A percentile compares a stretch with the other conserved stretches of the same genome.
These are phyloP conservation scores for Tribolium castaneum DNA, from an alignment of 1,140 invertebrate genomes.

Conservation along the genomic window DNA sequence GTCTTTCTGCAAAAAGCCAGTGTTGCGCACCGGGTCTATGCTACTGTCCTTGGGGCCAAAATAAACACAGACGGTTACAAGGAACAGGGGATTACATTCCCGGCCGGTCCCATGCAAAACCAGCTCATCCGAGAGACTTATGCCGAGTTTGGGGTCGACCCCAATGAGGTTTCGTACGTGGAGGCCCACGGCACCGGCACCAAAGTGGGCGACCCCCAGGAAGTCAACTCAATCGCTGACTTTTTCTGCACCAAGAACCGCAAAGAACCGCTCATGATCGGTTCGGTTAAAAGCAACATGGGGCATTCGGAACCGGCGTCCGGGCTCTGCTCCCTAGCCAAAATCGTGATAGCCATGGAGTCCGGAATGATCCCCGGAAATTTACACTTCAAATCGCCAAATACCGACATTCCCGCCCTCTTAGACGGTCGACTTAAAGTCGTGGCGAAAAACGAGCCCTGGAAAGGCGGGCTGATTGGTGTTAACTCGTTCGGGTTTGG, in stretches of 20 bases:
- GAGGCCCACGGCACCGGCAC: slow-evolving; percentile 98
- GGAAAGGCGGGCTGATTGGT: slow-evolving; percentile 87
- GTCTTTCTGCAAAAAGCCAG: slow-evolving; percentile 84
- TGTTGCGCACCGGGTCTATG: slow-evolving; percentile 84
- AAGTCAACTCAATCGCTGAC: slow-evolving; percentile 92
- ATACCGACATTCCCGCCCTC: slow-evolving; percentile 89
- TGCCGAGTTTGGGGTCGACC: slow-evolving; percentile 82
- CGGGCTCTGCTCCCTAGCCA: slow-evolving; percentile 89
- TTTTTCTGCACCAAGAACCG: slow-evolving; percentile 88
- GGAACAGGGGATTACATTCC: slow-evolving; percentile 90
- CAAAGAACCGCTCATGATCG: slow-evolving; percentile 84
- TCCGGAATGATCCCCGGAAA: slow-evolving; percentile 87
- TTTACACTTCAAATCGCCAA: slow-evolving; percentile 89
- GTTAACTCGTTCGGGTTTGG: slow-evolving; percentile 98
- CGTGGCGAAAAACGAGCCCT: slow-evolving; percentile 81
- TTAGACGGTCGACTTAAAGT: slow-evolving; percentile 82
- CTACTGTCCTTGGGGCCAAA: slow-evolving; percentile 85
- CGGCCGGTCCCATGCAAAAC: slow-evolving; percentile 88
- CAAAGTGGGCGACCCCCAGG: slow-evolving; percentile 93
- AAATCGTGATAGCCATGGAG: slow-evolving; percentile 94
- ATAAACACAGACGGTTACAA: slow-evolving; percentile 93
- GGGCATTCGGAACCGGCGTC: slow-evolving; percentile 97
- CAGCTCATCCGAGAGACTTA: slow-evolving; percentile 88
- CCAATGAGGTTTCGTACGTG: slow-evolving; percentile 84
- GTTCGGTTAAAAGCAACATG: slow-evolving; percentile 98